phyloP scores from a whole-genome alignment of 2,113 vertebrate genomes.

The Malaclemys terrapin region DNA sequence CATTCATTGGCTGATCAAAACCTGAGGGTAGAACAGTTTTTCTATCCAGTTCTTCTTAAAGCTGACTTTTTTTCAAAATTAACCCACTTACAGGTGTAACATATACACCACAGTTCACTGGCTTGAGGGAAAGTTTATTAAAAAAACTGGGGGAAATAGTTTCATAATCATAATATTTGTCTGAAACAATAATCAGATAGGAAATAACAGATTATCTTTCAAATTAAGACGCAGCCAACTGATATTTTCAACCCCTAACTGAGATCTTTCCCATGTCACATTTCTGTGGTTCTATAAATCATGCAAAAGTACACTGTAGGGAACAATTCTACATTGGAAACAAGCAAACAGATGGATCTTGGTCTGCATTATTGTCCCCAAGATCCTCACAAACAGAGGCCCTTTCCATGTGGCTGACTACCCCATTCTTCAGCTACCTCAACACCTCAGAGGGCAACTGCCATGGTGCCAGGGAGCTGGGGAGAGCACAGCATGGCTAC shows the following conservation, averaged over 20 bases:
- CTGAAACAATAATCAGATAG: conserved; percentile 12
- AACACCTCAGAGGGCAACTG: not conserved
- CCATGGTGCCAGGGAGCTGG: not conserved
- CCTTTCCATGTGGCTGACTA: not conserved
- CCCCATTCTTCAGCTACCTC: not conserved
- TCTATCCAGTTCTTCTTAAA: not conserved
- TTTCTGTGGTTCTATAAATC: conserved; percentile 38
- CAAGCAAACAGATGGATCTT: conserved; percentile 37
- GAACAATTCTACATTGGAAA: conserved; percentile 14
- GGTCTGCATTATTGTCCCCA: not conserved
- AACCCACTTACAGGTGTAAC: accelerated
- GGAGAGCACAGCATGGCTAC: not conserved
- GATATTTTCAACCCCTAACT: conserved; percentile 48
- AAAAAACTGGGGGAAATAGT: conserved; percentile 37
- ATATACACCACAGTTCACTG: accelerated
- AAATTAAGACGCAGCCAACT: conserved; percentile 57
- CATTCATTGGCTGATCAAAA: not conserved
- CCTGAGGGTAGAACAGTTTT: accelerated
- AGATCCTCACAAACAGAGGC: not conserved
- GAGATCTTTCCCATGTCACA: conserved; percentile 47
- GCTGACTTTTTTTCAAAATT: not conserved
- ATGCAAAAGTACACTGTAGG: not conserved
- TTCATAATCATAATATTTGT: conserved; percentile 58
- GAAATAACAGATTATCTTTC: conserved; percentile 51
- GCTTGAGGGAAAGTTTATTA: not conserved